Conservation (phyloP, 2,888 invertebrate genomes). For the Drosophila koepferae region DNA sequence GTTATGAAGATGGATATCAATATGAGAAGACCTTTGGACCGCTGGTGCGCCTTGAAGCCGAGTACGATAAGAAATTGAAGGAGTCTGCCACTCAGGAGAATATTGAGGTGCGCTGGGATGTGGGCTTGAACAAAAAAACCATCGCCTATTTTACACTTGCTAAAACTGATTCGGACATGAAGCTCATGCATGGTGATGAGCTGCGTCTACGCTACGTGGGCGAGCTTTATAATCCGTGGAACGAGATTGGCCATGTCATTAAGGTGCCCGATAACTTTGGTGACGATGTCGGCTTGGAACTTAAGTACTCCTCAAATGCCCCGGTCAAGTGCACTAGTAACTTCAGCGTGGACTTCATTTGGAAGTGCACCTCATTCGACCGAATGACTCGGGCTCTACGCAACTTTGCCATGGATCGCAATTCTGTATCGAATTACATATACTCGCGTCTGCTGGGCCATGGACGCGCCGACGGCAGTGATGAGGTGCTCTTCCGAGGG, state of each 20-base stretch:
- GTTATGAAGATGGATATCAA: constrained; percentile 99
- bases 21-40: constrained; percentile 99
- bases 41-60: constrained; percentile 97
- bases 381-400: constrained; percentile 97
- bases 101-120: constrained; percentile 99
- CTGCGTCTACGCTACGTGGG: constrained; percentile 96
- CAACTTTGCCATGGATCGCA: constrained; percentile 98
- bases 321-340: constrained; percentile 97
- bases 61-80: constrained; percentile 98
- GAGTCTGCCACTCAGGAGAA: constrained; percentile 99
- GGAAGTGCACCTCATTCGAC: constrained; percentile 99
- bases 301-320: constrained; percentile 96
- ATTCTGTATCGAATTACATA: constrained; percentile 98
- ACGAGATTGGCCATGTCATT: constrained; percentile 99
- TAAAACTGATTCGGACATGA: constrained; percentile 99
- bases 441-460: constrained; percentile 98
- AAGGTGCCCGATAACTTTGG: constrained; percentile 98
- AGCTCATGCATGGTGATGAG: constrained; percentile 99
- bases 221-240: constrained; percentile 97
- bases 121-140: constrained; percentile 98
- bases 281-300: constrained; percentile 98
- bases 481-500: constrained; percentile 94
- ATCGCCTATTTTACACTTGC: constrained; percentile 99
- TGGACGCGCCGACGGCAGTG: constrained; percentile 97
- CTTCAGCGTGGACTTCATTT: constrained; percentile 99